These are phyloP conservation scores for Hippocampus mohnikei DNA, from an alignment of 2,113 vertebrate genomes.

Conservation along the genomic window DNA sequence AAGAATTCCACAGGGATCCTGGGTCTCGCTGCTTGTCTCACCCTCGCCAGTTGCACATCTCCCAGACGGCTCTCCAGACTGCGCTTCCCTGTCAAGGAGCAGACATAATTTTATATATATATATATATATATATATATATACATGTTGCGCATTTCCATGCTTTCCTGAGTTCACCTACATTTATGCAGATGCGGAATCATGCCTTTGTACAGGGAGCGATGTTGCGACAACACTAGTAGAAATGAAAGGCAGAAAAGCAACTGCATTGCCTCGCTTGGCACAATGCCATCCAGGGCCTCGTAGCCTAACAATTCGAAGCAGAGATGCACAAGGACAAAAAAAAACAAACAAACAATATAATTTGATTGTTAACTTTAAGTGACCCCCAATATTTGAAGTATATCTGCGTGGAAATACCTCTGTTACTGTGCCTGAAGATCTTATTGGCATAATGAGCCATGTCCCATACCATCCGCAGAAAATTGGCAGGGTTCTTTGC, in stretches of 20 bases:
- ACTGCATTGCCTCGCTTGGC: slow-evolving; percentile 67
- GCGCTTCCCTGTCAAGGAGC: slow-evolving; percentile 54
- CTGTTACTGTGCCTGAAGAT: slow-evolving; percentile 75
- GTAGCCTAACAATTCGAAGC: slow-evolving; percentile 26
- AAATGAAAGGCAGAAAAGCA: slow-evolving; percentile 72
- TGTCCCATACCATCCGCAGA: slow-evolving; percentile 77
- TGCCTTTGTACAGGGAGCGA: slow-evolving; percentile 47
- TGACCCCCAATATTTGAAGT: background rate
- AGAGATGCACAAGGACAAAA: background rate
- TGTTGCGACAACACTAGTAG: slow-evolving; percentile 51
- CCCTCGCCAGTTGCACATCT: slow-evolving; percentile 58
- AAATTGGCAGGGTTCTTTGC: slow-evolving; percentile 80
- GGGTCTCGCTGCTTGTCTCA: slow-evolving; percentile 60
- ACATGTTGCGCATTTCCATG: background rate
- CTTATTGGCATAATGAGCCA: slow-evolving; percentile 52
- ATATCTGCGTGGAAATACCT: slow-evolving; percentile 60
- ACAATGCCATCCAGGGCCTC: slow-evolving; percentile 40
- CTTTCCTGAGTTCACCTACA: slow-evolving; percentile 47
- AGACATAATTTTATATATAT: background rate
- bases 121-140: no score
- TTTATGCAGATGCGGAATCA: slow-evolving; percentile 59
- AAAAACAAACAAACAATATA: background rate
- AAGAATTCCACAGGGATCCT: slow-evolving; percentile 62
- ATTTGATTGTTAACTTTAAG: background rate
- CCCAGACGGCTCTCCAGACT: slow-evolving; percentile 51